Conservation (phyloP, 2,797 vertebrate genomes). For the Pitangus sulphuratus region DNA sequence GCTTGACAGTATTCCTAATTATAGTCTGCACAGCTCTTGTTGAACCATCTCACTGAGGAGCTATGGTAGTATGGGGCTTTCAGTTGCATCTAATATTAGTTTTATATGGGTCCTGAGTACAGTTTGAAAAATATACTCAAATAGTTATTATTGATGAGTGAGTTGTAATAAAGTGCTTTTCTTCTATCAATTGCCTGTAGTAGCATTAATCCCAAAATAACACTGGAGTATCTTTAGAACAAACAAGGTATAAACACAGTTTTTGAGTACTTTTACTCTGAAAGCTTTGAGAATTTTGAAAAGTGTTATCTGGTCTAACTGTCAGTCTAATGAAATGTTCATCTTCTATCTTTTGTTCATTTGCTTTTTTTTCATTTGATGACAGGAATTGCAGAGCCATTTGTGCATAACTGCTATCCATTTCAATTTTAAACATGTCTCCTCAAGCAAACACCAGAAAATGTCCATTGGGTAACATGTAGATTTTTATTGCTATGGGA, state of each 20-base stretch:
- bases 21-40: background rate
- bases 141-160: background rate
- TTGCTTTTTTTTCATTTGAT: background rate
- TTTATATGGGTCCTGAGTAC: background rate
- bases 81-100: background rate
- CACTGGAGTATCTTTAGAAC: background rate
- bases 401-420: background rate
- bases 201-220: background rate
- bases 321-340: background rate
- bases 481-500: background rate
- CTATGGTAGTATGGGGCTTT: background rate
- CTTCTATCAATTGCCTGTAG: background rate
- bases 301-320: background rate
- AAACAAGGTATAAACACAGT: background rate
- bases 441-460: background rate
- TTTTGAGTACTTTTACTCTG: background rate
- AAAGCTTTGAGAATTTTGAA: background rate
- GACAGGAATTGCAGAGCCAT: background rate
- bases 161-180: background rate
- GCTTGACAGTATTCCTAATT: background rate
- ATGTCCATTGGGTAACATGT: background rate
- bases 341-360: background rate
- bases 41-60: background rate
- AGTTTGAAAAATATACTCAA: background rate
- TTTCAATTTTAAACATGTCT: background rate